Percentiles rank a stretch among this genome's conserved stretches.
phyloP scores from a whole-genome alignment of 2,888 invertebrate species.

The Silvanus unidentatus region DNA sequence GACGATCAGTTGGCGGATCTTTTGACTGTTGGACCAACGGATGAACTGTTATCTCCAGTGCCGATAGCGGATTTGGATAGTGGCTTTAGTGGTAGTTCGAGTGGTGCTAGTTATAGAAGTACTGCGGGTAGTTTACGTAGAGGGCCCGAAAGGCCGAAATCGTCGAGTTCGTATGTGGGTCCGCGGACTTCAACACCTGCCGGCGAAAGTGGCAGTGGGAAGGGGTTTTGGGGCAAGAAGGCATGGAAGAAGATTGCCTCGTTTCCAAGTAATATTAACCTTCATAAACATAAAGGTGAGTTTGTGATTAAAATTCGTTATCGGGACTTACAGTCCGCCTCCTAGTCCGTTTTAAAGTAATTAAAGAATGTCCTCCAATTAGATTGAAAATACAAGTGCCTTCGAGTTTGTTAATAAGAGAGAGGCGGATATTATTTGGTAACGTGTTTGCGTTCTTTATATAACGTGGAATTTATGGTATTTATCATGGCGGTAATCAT shows the following conservation, averaged over 20 bases:
- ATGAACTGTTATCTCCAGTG: slow-evolving; percentile 66
- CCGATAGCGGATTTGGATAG: slow-evolving; percentile 65
- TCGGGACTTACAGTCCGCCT: too few species aligned
- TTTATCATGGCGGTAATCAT: slow-evolving; percentile 34
- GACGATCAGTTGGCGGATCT: slow-evolving; percentile 61
- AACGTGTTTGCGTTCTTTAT: too few species aligned
- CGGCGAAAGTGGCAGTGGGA: slow-evolving; percentile 29
- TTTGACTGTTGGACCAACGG: slow-evolving; percentile 63
- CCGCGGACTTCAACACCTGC: slow-evolving; percentile 26
- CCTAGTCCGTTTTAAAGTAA: too few species aligned
- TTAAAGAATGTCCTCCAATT: too few species aligned
- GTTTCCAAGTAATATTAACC: slow-evolving; percentile 64
- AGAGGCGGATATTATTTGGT: too few species aligned
- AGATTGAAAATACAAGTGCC: too few species aligned
- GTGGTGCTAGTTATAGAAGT: slow-evolving; percentile 66
- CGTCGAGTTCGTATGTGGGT: slow-evolving; percentile 25
- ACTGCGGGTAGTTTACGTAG: slow-evolving; percentile 59
- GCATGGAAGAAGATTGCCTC: slow-evolving; percentile 74
- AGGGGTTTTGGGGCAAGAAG: slow-evolving; percentile 68
- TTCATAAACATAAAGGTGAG: slow-evolving; percentile 63
- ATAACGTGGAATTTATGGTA: slow-evolving; percentile 27
- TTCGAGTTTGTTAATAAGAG: too few species aligned
- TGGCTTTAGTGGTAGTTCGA: slow-evolving; percentile 78
- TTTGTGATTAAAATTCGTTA: too few species aligned
- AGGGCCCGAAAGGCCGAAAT: slow-evolving; percentile 42